Evolutionary conservation across 2,797 vertebrate genomes (phyloP).

Genomic region (Emydoidea blandingii): DNA sequence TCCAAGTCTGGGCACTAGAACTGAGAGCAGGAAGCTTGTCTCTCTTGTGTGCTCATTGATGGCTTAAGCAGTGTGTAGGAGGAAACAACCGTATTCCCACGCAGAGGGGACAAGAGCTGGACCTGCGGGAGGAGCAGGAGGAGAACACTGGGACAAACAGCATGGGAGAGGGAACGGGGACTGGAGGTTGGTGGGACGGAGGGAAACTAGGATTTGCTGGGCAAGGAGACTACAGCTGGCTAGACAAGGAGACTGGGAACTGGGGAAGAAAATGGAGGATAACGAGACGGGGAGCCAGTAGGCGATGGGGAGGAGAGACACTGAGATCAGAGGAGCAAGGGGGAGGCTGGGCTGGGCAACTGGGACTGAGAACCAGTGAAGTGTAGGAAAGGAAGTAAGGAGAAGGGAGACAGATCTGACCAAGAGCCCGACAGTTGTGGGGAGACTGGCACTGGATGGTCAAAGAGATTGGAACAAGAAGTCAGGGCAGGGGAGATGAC

Average conservation of each 20-base stretch:
- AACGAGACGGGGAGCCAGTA: not conserved
- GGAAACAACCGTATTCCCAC: not conserved
- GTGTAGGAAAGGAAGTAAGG: not conserved
- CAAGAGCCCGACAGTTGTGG: not conserved
- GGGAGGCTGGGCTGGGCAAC: not conserved
- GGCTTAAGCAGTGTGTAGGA: not conserved
- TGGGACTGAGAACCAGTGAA: not conserved
- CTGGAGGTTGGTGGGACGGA: not conserved
- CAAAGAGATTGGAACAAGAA: not conserved
- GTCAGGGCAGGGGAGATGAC: not conserved
- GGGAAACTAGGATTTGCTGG: not conserved
- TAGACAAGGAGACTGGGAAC: not conserved
- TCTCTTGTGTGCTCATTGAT: not conserved
- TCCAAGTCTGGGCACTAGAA: not conserved
- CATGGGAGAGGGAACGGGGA: not conserved
- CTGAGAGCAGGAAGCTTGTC: not conserved
- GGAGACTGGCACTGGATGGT: not conserved
- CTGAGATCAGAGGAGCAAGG: not conserved
- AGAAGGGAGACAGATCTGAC: not conserved
- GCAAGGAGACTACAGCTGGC: not conserved
- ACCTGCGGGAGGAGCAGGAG: not conserved
- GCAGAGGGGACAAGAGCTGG: not conserved
- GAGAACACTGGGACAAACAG: not conserved
- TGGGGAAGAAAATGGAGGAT: not conserved
- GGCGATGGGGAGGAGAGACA: too few relatives aligned